These are phyloP conservation scores for Onychostoma macrolepis DNA, from an alignment of 2,113 vertebrate genomes.

Conservation along the genomic window DNA sequence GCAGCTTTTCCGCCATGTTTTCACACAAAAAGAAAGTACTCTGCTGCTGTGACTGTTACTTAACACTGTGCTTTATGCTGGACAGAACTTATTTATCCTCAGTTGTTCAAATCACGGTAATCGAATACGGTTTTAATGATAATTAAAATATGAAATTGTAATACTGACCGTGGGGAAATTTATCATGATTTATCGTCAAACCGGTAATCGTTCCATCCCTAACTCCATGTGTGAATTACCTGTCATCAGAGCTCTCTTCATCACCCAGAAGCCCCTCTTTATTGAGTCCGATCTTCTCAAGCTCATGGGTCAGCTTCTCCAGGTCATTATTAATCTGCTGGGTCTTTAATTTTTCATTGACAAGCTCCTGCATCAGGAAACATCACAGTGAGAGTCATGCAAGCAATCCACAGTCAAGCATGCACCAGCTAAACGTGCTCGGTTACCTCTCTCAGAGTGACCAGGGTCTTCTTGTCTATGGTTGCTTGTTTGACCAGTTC, in stretches of 20 bases:
- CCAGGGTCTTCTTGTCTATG: slow-evolving; percentile 95
- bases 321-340: slow-evolving; percentile 97
- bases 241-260: slow-evolving; percentile 91
- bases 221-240: slow-evolving; percentile 70
- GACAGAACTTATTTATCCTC: too few species aligned
- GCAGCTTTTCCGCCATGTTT: too few species aligned
- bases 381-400: slow-evolving; percentile 16
- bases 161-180: too few species aligned
- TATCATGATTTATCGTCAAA: too few species aligned
- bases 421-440: background rate
- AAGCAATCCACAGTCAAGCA: background rate
- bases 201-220: too few species aligned
- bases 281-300: slow-evolving; percentile 97
- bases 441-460: slow-evolving; percentile 89
- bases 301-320: slow-evolving; percentile 93
- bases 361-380: slow-evolving; percentile 83
- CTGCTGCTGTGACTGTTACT: too few species aligned
- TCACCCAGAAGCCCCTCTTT: slow-evolving; percentile 93
- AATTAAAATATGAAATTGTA: too few species aligned
- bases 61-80: too few species aligned
- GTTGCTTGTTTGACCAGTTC: slow-evolving; percentile 91
- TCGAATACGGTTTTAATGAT: too few species aligned
- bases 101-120: too few species aligned
- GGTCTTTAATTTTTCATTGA: slow-evolving; percentile 92
- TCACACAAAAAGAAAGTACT: too few species aligned